Evolutionary conservation across 2,888 invertebrate species (phyloP), one percentile per base, ranked within the genome.

Genomic region (Gymnosoma rotundatum): DNA sequence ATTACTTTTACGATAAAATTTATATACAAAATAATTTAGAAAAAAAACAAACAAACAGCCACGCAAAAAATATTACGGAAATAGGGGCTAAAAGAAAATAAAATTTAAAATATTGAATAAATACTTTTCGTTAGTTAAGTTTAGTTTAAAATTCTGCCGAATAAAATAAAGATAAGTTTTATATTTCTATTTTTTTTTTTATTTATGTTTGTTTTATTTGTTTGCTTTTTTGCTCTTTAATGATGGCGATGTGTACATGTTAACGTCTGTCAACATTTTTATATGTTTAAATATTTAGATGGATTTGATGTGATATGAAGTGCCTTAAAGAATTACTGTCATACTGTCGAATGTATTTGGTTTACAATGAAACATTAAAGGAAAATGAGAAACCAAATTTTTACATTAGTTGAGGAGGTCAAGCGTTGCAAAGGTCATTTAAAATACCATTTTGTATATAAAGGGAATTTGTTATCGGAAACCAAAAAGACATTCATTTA

Each of bases 1-100:
- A 84, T 84, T 74, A 78, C 74, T 54, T 66, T 74, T 66, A 56
- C 20, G 58, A 58, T 70, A 73, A 72, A 80, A 76, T 72, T 74
- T 78, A 78, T 76, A 54, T 14, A 63, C 56, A 56, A 58, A 50
- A 70, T 64, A 52, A 60, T 70, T 64, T 20, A 64, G 32, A 32
- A 32, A 32, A 32, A 32, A 0, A 32, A 32, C 25, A 25, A 32
- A 32, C 3, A 32, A 32, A 25, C 1, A n/a, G n/a, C n/a, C n/a
- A n/a, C n/a, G n/a, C 2, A 32, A 32, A 32, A 32, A 32, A 32
- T 32, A 32, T 5, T 32, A 32, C 42, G 2, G 12, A 42, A 42
- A 42, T 12, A 12, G 6, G 12, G 42, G 42, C 42, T 42, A 12
- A 42, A 42, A 12, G 10, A 42, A 42, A 42, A 42, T 12, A 42